Base-by-base conservation (phyloP, 2,797 vertebrate genomes). In the Chloroceryle inda region DNA sequence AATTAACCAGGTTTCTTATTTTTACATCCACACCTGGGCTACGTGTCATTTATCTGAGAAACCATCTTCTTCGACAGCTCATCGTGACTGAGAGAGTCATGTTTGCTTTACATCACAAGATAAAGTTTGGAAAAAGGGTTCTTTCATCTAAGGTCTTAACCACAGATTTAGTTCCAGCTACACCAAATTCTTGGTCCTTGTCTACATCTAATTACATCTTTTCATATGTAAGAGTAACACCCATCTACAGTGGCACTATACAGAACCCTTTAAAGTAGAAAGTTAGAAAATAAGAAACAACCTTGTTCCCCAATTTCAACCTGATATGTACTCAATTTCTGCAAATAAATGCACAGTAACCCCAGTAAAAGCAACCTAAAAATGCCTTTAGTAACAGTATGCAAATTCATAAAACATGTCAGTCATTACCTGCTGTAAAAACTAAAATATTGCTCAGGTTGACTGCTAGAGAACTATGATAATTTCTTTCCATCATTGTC, bases 401-500 rank as follows among this genome's bases (percentile, higher is more conserved):
- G 16, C 33, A 61, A 44, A 78, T 82, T 74, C 38, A 71, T 55
- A 49, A 44, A 71, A 53, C 10, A 47, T 21, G 5, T 29, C 71
- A 81, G 50, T 58, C 13, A 44, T 75, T 74, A 72, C 31, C 31
- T 78, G 33, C 45, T 84, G 79, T 68, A 89, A 94, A 96, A 83
- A 71, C 62, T 14, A 91, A 89, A 27, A 2, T 55, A 87, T 20
- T 89, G 50, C 58, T 96, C 89, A 94, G 83, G 83, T 44, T 92
- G 78, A 59, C 86, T 90, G 90, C 79, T 81, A 89, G 52, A 35
- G 56, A 63, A 88, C 62, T 49, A 79, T 33, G 52, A 69, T 73
- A 67, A 77, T 96, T 95, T 96, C 80, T 76, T 92, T 92, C 88
- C 79, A 11, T 55, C 79, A 61, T 76, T 95, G 85, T 94, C 85